A percentile compares a stretch with the other conserved stretches of the same genome.
Conservation (phyloP, 2,888 invertebrate species). For the Fissipunctia ypsillon region DNA sequence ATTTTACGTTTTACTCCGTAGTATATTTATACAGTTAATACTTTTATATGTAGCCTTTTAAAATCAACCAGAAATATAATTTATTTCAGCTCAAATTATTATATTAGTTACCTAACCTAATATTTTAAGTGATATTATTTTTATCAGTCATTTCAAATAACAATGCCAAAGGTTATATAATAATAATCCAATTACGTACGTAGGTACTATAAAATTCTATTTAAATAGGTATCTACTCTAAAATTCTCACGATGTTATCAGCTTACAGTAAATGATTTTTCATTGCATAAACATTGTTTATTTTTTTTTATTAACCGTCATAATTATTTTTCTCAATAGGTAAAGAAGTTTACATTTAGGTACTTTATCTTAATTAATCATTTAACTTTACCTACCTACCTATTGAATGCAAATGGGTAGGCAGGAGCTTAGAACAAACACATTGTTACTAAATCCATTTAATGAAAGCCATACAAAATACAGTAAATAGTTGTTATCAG, state of each 20-base stretch:
- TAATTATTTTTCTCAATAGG: background rate
- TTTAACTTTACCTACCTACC: slow-evolving; percentile 1
- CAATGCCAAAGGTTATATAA: slow-evolving; percentile 25
- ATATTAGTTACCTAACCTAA: background rate
- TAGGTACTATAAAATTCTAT: background rate
- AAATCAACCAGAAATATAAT: background rate
- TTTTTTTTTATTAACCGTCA: background rate
- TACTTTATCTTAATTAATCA: background rate
- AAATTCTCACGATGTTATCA: background rate
- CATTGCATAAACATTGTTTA: background rate
- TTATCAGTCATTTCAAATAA: background rate
- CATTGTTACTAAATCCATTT: background rate
- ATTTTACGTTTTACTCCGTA: background rate
- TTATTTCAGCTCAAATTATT: background rate
- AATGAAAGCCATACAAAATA: background rate
- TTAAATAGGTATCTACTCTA: background rate
- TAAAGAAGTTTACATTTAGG: background rate
- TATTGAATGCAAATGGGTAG: background rate
- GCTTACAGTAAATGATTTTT: background rate
- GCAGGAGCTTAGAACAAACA: background rate
- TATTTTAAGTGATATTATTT: slow-evolving; percentile 4
- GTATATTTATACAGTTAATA: background rate
- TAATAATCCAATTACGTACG: slow-evolving; percentile 1
- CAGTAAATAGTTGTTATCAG: slow-evolving; percentile 29
- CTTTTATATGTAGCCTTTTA: background rate